These are phyloP conservation scores for Noctuana brunneofusca DNA, from an alignment of 2,888 invertebrate species.

Conservation along the genomic window DNA sequence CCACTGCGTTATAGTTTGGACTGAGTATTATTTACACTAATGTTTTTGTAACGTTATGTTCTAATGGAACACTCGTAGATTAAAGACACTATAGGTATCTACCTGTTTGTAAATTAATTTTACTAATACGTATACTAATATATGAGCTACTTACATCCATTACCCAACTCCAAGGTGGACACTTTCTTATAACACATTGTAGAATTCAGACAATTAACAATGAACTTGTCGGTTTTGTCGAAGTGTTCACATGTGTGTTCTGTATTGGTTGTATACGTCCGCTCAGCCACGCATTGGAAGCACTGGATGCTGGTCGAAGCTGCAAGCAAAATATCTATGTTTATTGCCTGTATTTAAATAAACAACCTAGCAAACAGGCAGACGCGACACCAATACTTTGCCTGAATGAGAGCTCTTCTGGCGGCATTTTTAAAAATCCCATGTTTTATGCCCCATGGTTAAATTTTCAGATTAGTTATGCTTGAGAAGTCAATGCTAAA, in stretches of 20 bases:
- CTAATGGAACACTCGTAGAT: no score
- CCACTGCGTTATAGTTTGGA: no score
- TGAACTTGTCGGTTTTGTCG: conserved; percentile 83
- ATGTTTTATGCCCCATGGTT: no score
- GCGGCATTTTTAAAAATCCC: no score
- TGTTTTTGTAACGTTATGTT: no score
- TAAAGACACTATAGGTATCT: no score
- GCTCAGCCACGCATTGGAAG: conserved; percentile 58
- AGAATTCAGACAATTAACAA: conserved; percentile 87
- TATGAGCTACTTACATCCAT: conserved; percentile 79
- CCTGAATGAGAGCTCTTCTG: no score
- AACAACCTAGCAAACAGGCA: no score
- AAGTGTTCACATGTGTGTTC: conserved; percentile 86
- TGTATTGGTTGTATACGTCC: conserved; percentile 34
- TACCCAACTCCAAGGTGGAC: conserved; percentile 77
- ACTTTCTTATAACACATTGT: conserved; percentile 90
- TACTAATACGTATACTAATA: background rate
- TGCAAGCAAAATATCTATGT: conserved; percentile 44
- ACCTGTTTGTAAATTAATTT: no score
- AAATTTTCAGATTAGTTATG: background rate
- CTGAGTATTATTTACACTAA: no score
- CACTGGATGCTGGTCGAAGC: conserved; percentile 59
- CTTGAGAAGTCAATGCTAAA: no score
- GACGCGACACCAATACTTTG: no score
- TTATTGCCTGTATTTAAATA: background rate